Base-by-base conservation (phyloP, 1,140 invertebrate genomes). In the Lepidurus arcticus region DNA sequence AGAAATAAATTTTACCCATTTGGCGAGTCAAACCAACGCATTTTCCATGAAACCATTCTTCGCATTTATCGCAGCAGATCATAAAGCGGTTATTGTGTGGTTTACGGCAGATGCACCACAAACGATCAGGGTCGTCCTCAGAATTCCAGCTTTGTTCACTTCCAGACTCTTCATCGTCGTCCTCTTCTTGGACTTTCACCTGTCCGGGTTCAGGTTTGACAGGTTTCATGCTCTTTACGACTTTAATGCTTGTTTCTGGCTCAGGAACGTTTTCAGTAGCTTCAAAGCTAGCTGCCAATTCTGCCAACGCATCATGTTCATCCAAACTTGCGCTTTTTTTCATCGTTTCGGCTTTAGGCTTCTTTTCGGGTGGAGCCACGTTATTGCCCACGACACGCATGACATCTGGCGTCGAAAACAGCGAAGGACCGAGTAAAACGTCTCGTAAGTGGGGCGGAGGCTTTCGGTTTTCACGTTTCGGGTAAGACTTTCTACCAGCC, bases 1-100 rank as follows among this genome's bases (percentile, higher is more conserved):
- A 47, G 1, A 77, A 77, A 34, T 77, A n/a, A 65, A 65, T 9
- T 65, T 86, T 85, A 86, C 93, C 91, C 91, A 94, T 93, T 1
- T 90, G 90, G 87, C 95, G 95, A 16, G 94, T 96, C 7, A 98
- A 92, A 80, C 94, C 94, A 7, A 98, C 96, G 87, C 96, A 98
- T 82, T 93, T 94, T 8, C 96, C 96, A 85, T 98, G 97, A 83
- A 95, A 98, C 96, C 96, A 98, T 82, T 98, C 95, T 84, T 97
- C 93, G 85, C 96, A 98, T 1, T 90, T 89, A 85, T 98, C 97
- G 85, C 97, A 98, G 84, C 94, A 96, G 83, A 98, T 98, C 97
- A 98, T 98, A 84, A 98, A 98, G 44, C 95, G 89, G 86, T 97
- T 96, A 82, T 96, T 95, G 84, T 98, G 95, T 0, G 96, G 96